Base-by-base conservation (phyloP, 1,140 invertebrate species). In the Hormaphis cornu region DNA sequence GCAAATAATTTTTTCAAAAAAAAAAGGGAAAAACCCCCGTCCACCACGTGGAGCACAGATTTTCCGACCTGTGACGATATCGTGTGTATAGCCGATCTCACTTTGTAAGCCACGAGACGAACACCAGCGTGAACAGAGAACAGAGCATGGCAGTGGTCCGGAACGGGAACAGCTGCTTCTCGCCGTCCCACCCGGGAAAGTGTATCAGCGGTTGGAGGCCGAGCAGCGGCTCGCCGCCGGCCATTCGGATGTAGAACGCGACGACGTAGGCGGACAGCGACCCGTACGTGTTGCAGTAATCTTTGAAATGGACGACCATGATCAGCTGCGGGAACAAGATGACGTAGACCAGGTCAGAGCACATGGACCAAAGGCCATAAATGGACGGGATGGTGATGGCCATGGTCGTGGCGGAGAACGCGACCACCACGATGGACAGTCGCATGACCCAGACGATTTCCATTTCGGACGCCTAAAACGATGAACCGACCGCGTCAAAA, bases 361-460 rank as follows among this genome's bases (percentile, higher is more conserved):
- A 98, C 84, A 98, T 90, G 63, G 89, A 91, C 95, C 95, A 98
- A 16, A 99, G 82, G 5, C 92, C 94, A 78, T 98, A 99, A 76
- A 99, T 97, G 58, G 94, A 96, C 70, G 92, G 89, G 74, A 98
- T 96, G 44, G 90, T 93, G 56, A 99, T 83, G 1, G 94, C 96
- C 92, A 98, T 97, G 52, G 92, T 83, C 7, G 94, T 97, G 46
- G 94, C 90, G 59, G 98, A 78, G 37, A 91, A 82, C 6, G 95
- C 95, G 52, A 97, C 93, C n/a, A 95, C 84, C 69, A 96, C 83
- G 73, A 98, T 98, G 50, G 90, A 87, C 0, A 87, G 83, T 74
- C 95, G 83, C 95, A 99, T 98, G 75, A 98, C 94, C 90, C 93
- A 95, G 74, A 98, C 91, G 73, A 98, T 95, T 83, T 98, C 95